Evolutionary conservation across 1,140 invertebrate genomes (phyloP), one percentile per base, ranked within the genome.

Genomic region (Cryptotermes secundus): DNA sequence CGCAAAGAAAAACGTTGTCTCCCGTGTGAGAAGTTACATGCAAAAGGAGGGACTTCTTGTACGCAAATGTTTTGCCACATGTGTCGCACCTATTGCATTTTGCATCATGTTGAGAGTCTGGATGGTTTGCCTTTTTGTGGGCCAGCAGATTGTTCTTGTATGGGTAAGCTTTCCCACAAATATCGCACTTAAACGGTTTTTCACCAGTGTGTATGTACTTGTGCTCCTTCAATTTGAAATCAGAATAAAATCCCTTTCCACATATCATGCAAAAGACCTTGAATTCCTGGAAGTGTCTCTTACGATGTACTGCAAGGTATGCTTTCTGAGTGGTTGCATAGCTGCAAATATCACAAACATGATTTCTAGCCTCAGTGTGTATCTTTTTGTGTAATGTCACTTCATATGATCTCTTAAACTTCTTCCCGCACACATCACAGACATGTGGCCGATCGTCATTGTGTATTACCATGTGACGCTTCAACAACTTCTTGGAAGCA

Each of bases 181-280:
- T 89, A 86, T 96, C 95, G 89, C 96, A 97, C 26, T 91, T 91
- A 87, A 95, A 95, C 0, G 94, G 94, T 87, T 95, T 95, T 87
- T 95, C 94, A 10, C 93, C 92, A 0, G 92, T 92, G 86, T 93
- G 92, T 26, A 92, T 92, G 35, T 92, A 88, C 80, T 93, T 87
- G 87, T 94, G 93, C 19, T 93, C 89, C 82, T 93, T 90, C 4
- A 94, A 89, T 86, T 94, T 93, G 86, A 91, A 91, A 34, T 88
- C 90, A 86, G 91, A 90, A n/a, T 91, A 91, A 86, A 92, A 92
- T 83, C 83, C 83, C 59, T 84, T 84, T 26, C 42, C 42, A 59
- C 88, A 89, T 1, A 88, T 83, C 14, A 34, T 80, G 26, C 87
- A 89, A 19, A 86, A 84, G 34, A 86, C 87, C 42, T 86, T 89